Conservation (phyloP, 1,140 invertebrate genomes). For the Drosophila rhopaloa region DNA sequence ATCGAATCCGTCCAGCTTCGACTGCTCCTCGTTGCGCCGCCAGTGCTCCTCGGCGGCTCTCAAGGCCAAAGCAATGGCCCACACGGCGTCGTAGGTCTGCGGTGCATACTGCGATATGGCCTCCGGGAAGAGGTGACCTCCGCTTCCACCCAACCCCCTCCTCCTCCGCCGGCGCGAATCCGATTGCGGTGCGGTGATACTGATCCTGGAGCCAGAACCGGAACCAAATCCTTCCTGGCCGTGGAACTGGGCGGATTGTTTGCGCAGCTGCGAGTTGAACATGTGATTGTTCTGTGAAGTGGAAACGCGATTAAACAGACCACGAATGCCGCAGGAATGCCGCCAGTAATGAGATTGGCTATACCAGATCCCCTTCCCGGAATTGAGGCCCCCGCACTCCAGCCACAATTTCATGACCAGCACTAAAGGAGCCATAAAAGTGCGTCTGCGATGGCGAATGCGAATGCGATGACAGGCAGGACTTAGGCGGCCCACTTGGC, state of each 20-base stretch:
- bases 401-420: slow-evolving; percentile 54
- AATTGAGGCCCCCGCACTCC: slow-evolving; percentile 18
- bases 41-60: slow-evolving; percentile 79
- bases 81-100: slow-evolving; percentile 94
- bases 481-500: slow-evolving; percentile 31
- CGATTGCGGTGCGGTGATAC: slow-evolving; percentile 49
- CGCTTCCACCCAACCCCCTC: slow-evolving; percentile 27
- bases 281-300: slow-evolving; percentile 88
- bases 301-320: slow-evolving; percentile 57
- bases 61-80: slow-evolving; percentile 91
- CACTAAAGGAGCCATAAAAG: slow-evolving; percentile 71
- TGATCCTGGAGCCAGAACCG: slow-evolving; percentile 26
- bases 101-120: slow-evolving; percentile 89
- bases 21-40: slow-evolving; percentile 65
- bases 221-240: slow-evolving; percentile 34
- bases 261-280: slow-evolving; percentile 86
- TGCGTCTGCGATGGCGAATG: slow-evolving; percentile 35
- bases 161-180: slow-evolving; percentile 26
- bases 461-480: slow-evolving; percentile 42
- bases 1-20: slow-evolving; percentile 88
- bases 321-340: slow-evolving; percentile 38
- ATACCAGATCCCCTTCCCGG: slow-evolving; percentile 11
- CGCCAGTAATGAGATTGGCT: slow-evolving; percentile 69
- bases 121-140: slow-evolving; percentile 51
- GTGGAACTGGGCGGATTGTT: slow-evolving; percentile 69